Evolutionary conservation across 2,113 vertebrate species (phyloP).

Genomic region (Hyla sarda): DNA sequence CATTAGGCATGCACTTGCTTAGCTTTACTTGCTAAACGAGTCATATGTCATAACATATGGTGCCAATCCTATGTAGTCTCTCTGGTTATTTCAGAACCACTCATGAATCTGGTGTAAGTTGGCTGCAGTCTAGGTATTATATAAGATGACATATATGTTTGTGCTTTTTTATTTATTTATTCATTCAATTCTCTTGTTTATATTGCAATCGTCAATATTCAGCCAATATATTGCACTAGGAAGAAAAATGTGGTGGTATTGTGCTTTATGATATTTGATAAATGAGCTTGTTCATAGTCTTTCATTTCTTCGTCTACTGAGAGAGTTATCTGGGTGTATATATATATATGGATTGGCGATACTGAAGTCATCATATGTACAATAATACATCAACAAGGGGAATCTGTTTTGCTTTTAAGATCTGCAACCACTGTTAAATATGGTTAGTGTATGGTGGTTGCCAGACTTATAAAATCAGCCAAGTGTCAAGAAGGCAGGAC

Average conservation of each 20-base stretch:
- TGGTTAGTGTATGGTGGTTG: too few relatives aligned
- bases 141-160: slow-evolving; percentile 14
- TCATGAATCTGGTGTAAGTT: slow-evolving; percentile 1
- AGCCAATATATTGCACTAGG: not conserved
- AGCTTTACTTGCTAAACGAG: slow-evolving; percentile 28
- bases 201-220: too few relatives aligned
- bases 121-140: not conserved
- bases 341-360: too few relatives aligned
- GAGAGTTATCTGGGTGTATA: too few relatives aligned
- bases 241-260: not conserved
- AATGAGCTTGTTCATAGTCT: too few relatives aligned
- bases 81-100: slow-evolving; percentile 17
- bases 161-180: not conserved
- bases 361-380: not conserved
- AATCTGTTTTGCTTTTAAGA: too few relatives aligned
- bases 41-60: slow-evolving; percentile 40
- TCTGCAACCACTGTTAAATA: too few relatives aligned
- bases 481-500: too few relatives aligned
- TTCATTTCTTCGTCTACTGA: not conserved
- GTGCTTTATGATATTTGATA: not conserved
- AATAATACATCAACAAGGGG: not conserved
- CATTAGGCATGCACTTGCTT: slow-evolving; percentile 17
- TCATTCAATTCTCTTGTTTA: not conserved
- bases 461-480: too few relatives aligned
- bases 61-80: slow-evolving; percentile 6